Percentiles rank a stretch among this genome's conserved stretches.
Conservation (phyloP, 2,113 vertebrate genomes). For the Notarius quadriscutis region DNA sequence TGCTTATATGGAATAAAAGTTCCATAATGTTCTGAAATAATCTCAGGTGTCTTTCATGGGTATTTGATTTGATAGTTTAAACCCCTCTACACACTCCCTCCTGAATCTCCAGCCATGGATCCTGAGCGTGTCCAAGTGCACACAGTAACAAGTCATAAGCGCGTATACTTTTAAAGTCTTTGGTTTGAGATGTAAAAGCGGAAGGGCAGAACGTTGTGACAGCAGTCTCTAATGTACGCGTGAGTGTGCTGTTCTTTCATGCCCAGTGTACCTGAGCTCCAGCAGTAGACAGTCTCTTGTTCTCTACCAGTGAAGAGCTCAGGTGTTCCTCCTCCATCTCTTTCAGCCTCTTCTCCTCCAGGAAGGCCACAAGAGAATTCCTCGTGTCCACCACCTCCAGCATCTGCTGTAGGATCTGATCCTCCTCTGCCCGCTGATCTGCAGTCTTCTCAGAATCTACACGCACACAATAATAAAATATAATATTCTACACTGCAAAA, state of each 20-base stretch:
- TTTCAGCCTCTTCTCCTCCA: constrained; percentile 85
- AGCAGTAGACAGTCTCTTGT: constrained; percentile 66
- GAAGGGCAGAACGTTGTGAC: not conserved
- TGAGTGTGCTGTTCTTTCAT: constrained; percentile 44
- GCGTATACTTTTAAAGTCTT: constrained; percentile 19
- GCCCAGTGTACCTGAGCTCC: constrained; percentile 73
- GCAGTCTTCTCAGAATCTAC: constrained; percentile 78
- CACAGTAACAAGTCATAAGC: constrained; percentile 14
- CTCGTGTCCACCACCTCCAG: constrained; percentile 87
- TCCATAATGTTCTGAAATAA: constrained; percentile 22
- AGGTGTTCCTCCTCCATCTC: constrained; percentile 75
- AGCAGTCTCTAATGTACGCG: not conserved
- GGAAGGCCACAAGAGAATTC: constrained; percentile 81
- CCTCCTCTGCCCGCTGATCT: constrained; percentile 73
- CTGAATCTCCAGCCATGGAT: not conserved
- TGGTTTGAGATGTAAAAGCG: constrained; percentile 43
- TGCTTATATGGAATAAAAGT: constrained; percentile 8
- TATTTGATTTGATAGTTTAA: not conserved
- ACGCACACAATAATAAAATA: not conserved
- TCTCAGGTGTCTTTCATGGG: constrained; percentile 12
- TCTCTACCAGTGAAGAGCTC: constrained; percentile 65
- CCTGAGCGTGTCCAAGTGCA: constrained; percentile 37
- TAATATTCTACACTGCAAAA: too few species aligned
- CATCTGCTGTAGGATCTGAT: constrained; percentile 76
- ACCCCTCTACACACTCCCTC: not conserved